These are phyloP conservation scores for Mycteria americana DNA, from an alignment of 2,797 vertebrate species.

Conservation along the genomic window DNA sequence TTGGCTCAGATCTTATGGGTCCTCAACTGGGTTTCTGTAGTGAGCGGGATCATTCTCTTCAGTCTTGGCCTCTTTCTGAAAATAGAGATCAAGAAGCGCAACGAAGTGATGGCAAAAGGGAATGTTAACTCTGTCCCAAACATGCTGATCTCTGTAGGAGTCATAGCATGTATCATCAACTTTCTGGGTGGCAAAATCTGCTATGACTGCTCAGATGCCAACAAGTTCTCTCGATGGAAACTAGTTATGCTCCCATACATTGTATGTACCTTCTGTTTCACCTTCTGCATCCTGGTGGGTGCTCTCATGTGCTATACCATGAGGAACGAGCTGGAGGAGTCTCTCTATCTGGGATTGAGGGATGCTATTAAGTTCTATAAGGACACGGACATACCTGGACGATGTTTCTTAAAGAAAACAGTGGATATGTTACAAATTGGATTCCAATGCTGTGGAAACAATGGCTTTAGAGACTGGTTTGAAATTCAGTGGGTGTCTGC, in stretches of 20 bases:
- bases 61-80: slow-evolving; percentile 89
- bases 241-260: slow-evolving; percentile 91
- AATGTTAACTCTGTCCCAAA: slow-evolving; percentile 87
- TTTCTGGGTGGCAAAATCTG: slow-evolving; percentile 93
- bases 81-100: slow-evolving; percentile 87
- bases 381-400: slow-evolving; percentile 89
- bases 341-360: slow-evolving; percentile 81
- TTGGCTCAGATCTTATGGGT: slow-evolving; percentile 92
- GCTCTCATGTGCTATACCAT: slow-evolving; percentile 90
- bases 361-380: slow-evolving; percentile 88
- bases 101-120: slow-evolving; percentile 86
- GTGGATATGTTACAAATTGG: slow-evolving; percentile 89
- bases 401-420: slow-evolving; percentile 88
- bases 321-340: slow-evolving; percentile 85
- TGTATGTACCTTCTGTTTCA: slow-evolving; percentile 89
- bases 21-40: slow-evolving; percentile 91
- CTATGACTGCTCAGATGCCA: slow-evolving; percentile 88
- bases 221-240: slow-evolving; percentile 90
- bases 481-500: slow-evolving; percentile 91
- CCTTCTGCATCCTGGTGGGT: slow-evolving; percentile 87
- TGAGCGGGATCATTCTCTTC: slow-evolving; percentile 85
- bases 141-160: slow-evolving; percentile 87
- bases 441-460: slow-evolving; percentile 91
- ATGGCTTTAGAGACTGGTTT: slow-evolving; percentile 90
- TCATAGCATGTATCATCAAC: slow-evolving; percentile 88